These are phyloP conservation scores for Colletes gigas DNA, from an alignment of 1,140 invertebrate genomes.

Conservation along the genomic window DNA sequence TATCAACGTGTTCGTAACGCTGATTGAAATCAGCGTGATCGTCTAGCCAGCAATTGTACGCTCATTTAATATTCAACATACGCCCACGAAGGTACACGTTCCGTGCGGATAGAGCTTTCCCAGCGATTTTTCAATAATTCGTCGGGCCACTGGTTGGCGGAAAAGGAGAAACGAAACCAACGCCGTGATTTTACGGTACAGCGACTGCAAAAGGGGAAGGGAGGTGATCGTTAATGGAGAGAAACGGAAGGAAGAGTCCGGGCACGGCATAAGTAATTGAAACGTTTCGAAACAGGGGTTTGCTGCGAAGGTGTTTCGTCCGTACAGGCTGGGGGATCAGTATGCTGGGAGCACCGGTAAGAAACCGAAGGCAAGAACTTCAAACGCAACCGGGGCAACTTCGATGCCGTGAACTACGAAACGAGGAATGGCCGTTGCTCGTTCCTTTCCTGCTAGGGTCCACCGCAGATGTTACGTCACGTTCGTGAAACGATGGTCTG, in stretches of 20 bases:
- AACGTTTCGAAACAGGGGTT: constrained; percentile 19
- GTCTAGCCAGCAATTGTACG: no score
- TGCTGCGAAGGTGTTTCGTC: not conserved
- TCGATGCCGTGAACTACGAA: constrained; percentile 5
- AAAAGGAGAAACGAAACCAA: constrained; percentile 8
- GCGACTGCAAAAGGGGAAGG: not conserved
- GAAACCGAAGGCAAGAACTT: constrained; percentile 8
- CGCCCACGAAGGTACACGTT: not conserved
- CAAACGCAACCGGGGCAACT: constrained; percentile 28
- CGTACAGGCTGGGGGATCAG: not conserved
- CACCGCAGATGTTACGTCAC: constrained; percentile 41
- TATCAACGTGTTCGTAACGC: not conserved
- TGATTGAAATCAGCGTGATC: not conserved
- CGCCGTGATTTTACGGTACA: constrained; percentile 24
- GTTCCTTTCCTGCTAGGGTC: not conserved
- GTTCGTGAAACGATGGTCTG: constrained; percentile 33
- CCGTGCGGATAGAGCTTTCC: not conserved
- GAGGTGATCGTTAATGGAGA: constrained; percentile 30
- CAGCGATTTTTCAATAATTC: constrained; percentile 30
- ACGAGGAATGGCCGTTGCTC: constrained; percentile 1
- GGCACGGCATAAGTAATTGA: constrained; percentile 42
- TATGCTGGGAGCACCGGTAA: constrained; percentile 10
- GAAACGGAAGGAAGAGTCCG: constrained; percentile 1
- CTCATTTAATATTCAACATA: constrained; percentile 25
- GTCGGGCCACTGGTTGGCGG: not conserved